These are phyloP conservation scores for Megaleporinus macrocephalus DNA, from an alignment of 2,113 vertebrate genomes.

Conservation along the genomic window DNA sequence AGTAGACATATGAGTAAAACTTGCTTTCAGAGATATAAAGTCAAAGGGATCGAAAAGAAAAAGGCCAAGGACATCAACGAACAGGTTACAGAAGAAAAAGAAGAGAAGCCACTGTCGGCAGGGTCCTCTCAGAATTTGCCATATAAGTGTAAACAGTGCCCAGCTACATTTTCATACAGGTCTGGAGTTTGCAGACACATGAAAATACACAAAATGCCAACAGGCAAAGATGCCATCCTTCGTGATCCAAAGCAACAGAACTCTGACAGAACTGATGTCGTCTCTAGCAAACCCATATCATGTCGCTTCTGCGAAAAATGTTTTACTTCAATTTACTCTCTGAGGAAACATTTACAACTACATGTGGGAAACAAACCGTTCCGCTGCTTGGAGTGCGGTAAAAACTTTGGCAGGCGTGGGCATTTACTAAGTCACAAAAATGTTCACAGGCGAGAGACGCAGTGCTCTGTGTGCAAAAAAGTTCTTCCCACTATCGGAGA, in stretches of 20 bases:
- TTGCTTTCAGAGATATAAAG: slow-evolving; percentile 66
- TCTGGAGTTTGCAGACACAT: slow-evolving; percentile 76
- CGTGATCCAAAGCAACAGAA: neutral
- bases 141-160: slow-evolving; percentile 70
- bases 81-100: slow-evolving; percentile 39
- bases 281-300: slow-evolving; percentile 3
- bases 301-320: slow-evolving; percentile 73
- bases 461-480: slow-evolving; percentile 78
- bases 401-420: slow-evolving; percentile 64
- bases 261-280: slow-evolving; percentile 6
- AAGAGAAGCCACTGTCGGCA: slow-evolving; percentile 6
- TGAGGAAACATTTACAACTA: slow-evolving; percentile 66
- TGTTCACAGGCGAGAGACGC: slow-evolving; percentile 72
- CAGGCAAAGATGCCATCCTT: slow-evolving; percentile 54
- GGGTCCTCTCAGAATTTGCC: neutral
- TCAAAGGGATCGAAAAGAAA: slow-evolving; percentile 28
- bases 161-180: slow-evolving; percentile 65
- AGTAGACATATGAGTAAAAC: slow-evolving; percentile 67
- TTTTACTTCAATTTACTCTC: slow-evolving; percentile 48
- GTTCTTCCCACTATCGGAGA: slow-evolving; percentile 70
- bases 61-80: neutral
- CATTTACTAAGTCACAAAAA: slow-evolving; percentile 71
- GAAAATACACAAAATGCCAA: slow-evolving; percentile 69
- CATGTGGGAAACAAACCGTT: slow-evolving; percentile 76
- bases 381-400: slow-evolving; percentile 74